Percentiles rank a stretch among this genome's conserved stretches.
These are phyloP conservation scores for Leptogaster cylindrica DNA, from an alignment of 2,888 invertebrate species.

Conservation along the genomic window DNA sequence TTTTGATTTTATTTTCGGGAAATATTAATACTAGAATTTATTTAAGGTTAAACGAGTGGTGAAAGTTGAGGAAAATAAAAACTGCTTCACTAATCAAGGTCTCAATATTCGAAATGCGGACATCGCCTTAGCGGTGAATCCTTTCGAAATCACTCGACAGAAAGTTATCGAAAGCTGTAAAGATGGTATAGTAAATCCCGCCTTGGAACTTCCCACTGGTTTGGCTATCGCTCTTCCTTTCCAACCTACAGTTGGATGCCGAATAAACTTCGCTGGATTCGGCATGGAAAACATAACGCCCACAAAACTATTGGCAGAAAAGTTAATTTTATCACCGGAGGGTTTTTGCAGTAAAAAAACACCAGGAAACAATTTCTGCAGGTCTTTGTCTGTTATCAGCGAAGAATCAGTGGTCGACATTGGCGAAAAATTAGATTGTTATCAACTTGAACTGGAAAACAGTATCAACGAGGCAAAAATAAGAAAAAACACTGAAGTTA, in stretches of 20 bases:
- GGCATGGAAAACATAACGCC: constrained; percentile 55
- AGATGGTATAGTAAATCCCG: constrained; percentile 51
- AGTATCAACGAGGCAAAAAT: constrained; percentile 62
- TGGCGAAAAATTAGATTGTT: constrained; percentile 59
- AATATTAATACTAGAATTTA: background rate
- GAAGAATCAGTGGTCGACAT: constrained; percentile 61
- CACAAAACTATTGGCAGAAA: constrained; percentile 57
- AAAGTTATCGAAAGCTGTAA: constrained; percentile 40
- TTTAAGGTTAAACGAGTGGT: constrained; percentile 10
- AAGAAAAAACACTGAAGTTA: constrained; percentile 51
- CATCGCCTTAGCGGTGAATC: constrained; percentile 55
- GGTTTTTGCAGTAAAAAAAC: constrained; percentile 38
- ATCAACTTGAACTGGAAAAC: constrained; percentile 61
- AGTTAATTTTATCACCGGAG: constrained; percentile 58
- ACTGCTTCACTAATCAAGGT: constrained; percentile 58
- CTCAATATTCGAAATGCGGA: constrained; percentile 57
- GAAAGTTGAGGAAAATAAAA: constrained; percentile 37
- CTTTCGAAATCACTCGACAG: constrained; percentile 58
- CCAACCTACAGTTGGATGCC: constrained; percentile 57
- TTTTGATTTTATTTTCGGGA: background rate
- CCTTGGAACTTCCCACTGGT: constrained; percentile 50
- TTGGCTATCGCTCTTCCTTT: constrained; percentile 58
- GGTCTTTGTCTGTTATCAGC: constrained; percentile 55
- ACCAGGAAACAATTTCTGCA: constrained; percentile 28
- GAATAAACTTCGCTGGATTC: constrained; percentile 55